Base-by-base conservation (phyloP, 1,140 invertebrate species). In the Pinna nobilis region DNA sequence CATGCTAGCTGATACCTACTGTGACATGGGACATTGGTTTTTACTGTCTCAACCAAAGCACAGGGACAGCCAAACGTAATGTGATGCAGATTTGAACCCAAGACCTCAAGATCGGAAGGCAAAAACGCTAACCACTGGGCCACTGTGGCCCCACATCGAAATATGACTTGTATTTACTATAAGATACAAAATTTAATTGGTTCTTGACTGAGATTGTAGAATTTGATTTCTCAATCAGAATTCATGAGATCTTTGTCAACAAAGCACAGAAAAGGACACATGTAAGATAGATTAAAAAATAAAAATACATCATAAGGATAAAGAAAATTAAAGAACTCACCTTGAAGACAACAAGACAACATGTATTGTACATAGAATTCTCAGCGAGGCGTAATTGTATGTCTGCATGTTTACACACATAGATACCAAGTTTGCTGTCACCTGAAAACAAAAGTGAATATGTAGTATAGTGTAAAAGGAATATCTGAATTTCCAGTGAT, bases 321-420 rank as follows among this genome's bases (percentile, higher is more conserved):
- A 33, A 7, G 7, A 59, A 13, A 32, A 35, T 15, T 33, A 13
- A 15, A 32, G 9, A 25, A 28, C 41, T 66, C 69, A 83, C 81
- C 75, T 83, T 83, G 51, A 79, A 83, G 4, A 83, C 65, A 44
- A 80, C 51, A 2, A 83, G 50, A 20, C 51, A 50, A 39, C 70
- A 71, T 11, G 18, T 47, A 9, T 70, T 53, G 28, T 67, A 47
- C 13, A 20, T 60, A 20, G 47, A 41, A 0, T 51, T 60, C 25
- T 78, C 77, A 50, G 68, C 70, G 15, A 74, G 47, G 15, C 64
- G 30, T n/a, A 81, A 61, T 30, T 77, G 74, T 1, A 79, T 66
- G 74, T 83, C 81, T 28, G 79, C 74, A 74, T 83, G 76, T 49
- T 76, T 75, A 66, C 77, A 81, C 1, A 83, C 23, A 68, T 81